Conservation (phyloP, 2,113 vertebrate species). For the Oceanites oceanicus region DNA sequence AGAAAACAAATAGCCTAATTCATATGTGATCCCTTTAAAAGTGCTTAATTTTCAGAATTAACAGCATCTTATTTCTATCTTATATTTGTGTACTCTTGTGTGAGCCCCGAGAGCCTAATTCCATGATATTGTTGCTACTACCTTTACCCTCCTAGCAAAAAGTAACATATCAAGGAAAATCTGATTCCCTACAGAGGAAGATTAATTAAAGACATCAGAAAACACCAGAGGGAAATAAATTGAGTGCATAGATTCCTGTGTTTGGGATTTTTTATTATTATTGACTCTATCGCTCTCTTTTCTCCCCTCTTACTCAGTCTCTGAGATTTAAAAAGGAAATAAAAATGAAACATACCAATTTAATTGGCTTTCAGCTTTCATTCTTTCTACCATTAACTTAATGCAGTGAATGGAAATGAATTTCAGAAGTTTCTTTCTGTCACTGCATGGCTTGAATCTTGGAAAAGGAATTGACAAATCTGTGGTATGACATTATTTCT, state of each 20-base stretch:
- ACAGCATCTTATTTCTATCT: neutral
- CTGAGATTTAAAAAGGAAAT: neutral
- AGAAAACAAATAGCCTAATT: neutral
- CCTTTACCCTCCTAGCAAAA: neutral
- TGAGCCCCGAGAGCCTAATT: neutral
- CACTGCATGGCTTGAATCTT: neutral
- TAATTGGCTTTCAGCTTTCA: neutral
- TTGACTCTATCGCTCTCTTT: neutral
- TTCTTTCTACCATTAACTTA: neutral
- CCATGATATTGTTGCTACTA: neutral
- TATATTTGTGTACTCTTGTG: neutral
- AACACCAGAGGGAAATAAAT: neutral
- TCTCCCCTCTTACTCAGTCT: neutral
- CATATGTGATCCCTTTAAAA: neutral
- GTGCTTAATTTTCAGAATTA: neutral
- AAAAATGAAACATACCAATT: neutral
- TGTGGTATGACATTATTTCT: neutral
- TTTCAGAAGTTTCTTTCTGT: neutral
- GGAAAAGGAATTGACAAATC: neutral
- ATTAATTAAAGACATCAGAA: neutral
- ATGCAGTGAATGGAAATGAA: neutral
- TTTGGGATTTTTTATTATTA: neutral
- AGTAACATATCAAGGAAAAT: neutral
- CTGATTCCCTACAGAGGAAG: neutral
- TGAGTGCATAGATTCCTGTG: neutral